Evolutionary conservation across 2,113 vertebrate species (phyloP), one percentile per base, ranked within the genome.

Genomic region (Panurus biarmicus): DNA sequence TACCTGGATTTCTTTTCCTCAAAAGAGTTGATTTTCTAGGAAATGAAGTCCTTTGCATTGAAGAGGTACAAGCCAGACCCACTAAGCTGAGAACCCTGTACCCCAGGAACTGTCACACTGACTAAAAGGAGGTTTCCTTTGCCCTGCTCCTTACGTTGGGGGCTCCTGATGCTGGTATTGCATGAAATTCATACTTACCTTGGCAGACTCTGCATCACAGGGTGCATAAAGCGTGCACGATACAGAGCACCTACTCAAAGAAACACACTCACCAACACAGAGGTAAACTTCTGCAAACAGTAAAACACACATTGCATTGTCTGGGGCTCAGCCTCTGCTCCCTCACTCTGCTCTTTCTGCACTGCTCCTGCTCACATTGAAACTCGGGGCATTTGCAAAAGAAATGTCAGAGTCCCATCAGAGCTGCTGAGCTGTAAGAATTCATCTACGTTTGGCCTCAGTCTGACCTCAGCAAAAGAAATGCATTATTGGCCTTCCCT

Each of bases 191-290:
- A 97, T 97, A 98, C 98, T 98, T 97, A 98, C 98, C 98, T 95
- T 93, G 90, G 97, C 97, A 97, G 98, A 96, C 98, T 97, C 98
- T 98, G 97, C 98, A 98, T 97, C 98, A 98, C 97, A 98, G 94
- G 97, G 97, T 98, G 95, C 97, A 97, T 95, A 96, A 57, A 95
- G 97, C 62, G 96, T 98, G 96, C 97, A 97, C 98, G 93, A 98
- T 96, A 98, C 98, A 98, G 97, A 98, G 97, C 93, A 98, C 98
- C 98, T 98, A 98, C 98, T 98, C 95, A 97, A 98, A 98, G 97
- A 98, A 98, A 98, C 97, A 98, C 97, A 98, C 98, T 98, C 96
- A 97, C 98, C 97, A 98, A 98, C 70, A 98, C 65, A 98, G 82
- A 97, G 95, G 64, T 98, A 67, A 98, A 93, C 95, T 97, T 97